These are phyloP conservation scores for Lates calcarifer DNA, from an alignment of 2,113 vertebrate species.

Conservation along the genomic window DNA sequence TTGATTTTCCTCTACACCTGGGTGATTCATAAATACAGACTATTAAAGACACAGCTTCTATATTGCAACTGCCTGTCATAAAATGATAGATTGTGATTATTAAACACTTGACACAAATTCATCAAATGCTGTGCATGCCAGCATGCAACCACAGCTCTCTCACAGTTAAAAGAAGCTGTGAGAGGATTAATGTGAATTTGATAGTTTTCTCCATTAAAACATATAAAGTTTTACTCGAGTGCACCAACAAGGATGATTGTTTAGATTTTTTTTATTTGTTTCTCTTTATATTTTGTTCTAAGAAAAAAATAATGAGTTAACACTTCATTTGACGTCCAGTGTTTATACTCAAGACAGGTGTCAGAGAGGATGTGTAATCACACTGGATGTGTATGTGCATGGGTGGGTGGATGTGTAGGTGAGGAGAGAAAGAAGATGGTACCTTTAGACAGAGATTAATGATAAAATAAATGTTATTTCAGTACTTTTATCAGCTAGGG, in stretches of 20 bases:
- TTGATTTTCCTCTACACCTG: background rate
- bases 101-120: constrained; percentile 16
- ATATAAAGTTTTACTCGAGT: background rate
- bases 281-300: background rate
- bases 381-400: background rate
- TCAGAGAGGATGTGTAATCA: background rate
- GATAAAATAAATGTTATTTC: background rate
- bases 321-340: background rate
- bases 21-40: background rate
- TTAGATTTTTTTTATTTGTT: background rate
- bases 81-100: constrained; percentile 15
- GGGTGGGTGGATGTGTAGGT: background rate
- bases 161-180: constrained; percentile 1
- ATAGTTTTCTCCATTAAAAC: background rate
- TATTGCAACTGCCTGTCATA: background rate
- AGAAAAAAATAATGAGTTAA: background rate
- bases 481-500: background rate
- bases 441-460: background rate
- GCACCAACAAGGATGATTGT: background rate
- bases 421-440: background rate
- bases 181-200: constrained; percentile 7
- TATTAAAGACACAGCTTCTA: background rate
- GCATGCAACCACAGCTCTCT: background rate
- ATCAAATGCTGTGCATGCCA: constrained; percentile 10
- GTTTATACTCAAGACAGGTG: background rate